phyloP scores from a whole-genome alignment of 1,140 invertebrate species.

The Spodoptera litura region DNA sequence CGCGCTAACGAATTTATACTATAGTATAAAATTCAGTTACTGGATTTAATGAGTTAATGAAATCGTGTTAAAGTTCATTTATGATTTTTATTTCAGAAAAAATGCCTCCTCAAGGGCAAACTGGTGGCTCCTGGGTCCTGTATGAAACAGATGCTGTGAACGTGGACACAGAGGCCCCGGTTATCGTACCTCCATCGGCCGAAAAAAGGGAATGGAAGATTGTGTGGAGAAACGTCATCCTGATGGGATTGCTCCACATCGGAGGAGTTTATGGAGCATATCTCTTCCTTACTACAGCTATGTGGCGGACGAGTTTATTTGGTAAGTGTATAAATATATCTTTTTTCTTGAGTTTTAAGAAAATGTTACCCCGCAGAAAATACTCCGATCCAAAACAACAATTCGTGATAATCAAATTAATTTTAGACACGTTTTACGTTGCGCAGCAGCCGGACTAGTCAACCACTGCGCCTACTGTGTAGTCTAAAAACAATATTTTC shows the following conservation, averaged over 20 bases:
- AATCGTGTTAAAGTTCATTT: not conserved
- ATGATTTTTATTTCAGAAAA: slow-evolving; percentile 54
- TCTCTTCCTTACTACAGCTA: slow-evolving; percentile 88
- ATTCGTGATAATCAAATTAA: no score
- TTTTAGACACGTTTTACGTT: no score
- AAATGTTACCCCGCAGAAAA: no score
- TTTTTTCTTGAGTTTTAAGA: not conserved
- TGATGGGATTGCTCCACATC: slow-evolving; percentile 90
- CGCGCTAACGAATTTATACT: no score
- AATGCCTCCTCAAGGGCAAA: slow-evolving; percentile 76
- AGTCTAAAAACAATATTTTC: no score
- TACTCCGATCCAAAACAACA: no score
- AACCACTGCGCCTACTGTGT: no score
- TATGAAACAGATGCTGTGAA: slow-evolving; percentile 66
- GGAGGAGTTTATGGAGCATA: slow-evolving; percentile 91
- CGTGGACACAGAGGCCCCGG: slow-evolving; percentile 51
- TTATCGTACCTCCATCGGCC: slow-evolving; percentile 64
- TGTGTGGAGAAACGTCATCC: slow-evolving; percentile 93
- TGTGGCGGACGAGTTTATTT: slow-evolving; percentile 89
- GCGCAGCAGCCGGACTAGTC: no score
- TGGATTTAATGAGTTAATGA: no score
- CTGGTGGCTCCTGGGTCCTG: slow-evolving; percentile 66
- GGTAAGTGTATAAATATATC: slow-evolving; percentile 83
- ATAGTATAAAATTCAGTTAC: no score
- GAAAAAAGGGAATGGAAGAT: slow-evolving; percentile 85